phyloP scores from a whole-genome alignment of 2,113 vertebrate genomes.

The Chrysemys picta region DNA sequence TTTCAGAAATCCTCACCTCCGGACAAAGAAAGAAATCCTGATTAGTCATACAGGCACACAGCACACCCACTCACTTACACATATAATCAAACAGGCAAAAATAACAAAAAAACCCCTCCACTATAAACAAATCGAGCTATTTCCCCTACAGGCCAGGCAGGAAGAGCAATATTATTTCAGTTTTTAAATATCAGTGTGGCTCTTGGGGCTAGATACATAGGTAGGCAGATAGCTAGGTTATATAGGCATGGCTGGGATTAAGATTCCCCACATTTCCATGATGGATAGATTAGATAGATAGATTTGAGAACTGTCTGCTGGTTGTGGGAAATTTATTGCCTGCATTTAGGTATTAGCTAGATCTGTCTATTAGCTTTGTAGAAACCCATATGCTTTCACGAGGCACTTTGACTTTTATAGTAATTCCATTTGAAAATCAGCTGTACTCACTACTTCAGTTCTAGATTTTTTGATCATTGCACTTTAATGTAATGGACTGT shows the following conservation, averaged over 20 bases:
- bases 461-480: conserved; percentile 65
- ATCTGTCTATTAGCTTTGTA: conserved; percentile 42
- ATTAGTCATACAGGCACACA: conserved; percentile 15
- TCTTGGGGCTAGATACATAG: not conserved
- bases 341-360: conserved; percentile 50
- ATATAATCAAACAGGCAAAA: conserved; percentile 30
- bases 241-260: not conserved
- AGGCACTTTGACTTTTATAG: conserved; percentile 62
- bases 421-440: conserved; percentile 50
- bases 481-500: conserved; percentile 63
- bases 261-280: not conserved
- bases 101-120: not conserved
- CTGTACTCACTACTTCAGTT: conserved; percentile 40
- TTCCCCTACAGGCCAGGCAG: conserved; percentile 21
- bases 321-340: conserved; percentile 49
- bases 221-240: not conserved
- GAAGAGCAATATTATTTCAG: not conserved
- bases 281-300: not conserved
- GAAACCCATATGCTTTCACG: conserved; percentile 55
- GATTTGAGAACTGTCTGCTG: conserved; percentile 4
- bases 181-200: conserved; percentile 39
- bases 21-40: conserved; percentile 14
- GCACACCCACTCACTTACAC: not conserved
- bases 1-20: conserved; percentile 8
- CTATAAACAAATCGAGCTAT: not conserved